A percentile compares a stretch with the other conserved stretches of the same genome.
Evolutionary conservation across 2,113 vertebrate species (phyloP).

Genomic region (Coracopsis vasa): DNA sequence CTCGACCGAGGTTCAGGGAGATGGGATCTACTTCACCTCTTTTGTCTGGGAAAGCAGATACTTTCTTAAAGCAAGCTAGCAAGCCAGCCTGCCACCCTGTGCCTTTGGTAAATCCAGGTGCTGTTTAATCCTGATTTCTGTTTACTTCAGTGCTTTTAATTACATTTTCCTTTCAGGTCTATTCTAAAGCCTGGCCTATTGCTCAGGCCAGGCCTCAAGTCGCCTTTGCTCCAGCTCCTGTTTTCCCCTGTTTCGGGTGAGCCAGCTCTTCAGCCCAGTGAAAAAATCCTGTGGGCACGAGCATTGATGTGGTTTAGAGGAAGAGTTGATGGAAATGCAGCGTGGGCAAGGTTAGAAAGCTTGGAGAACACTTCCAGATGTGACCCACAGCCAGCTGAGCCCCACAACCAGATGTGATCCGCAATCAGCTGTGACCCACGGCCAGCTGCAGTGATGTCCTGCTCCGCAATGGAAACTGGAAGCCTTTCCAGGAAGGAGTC

Average conservation of each 20-base stretch:
- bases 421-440: background rate
- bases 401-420: background rate
- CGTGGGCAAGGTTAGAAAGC: background rate
- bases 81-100: background rate
- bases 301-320: background rate
- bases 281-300: background rate
- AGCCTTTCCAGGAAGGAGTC: background rate
- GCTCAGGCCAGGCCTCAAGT: background rate
- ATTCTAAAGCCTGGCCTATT: background rate
- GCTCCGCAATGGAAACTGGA: background rate
- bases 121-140: constrained; percentile 14
- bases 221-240: background rate
- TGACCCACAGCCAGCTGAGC: background rate
- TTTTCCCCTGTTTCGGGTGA: background rate
- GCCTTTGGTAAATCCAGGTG: background rate
- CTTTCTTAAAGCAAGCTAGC: background rate
- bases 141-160: constrained; percentile 42
- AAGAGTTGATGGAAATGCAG: background rate
- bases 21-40: constrained; percentile 51
- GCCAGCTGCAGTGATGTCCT: background rate
- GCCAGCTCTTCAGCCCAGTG: background rate
- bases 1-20: constrained; percentile 21
- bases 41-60: constrained; percentile 39
- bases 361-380: background rate
- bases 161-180: constrained; percentile 7